These are phyloP conservation scores for Pocillopora grandis DNA, from an alignment of 92 coral and sea anemone species.

Conservation along the genomic window DNA sequence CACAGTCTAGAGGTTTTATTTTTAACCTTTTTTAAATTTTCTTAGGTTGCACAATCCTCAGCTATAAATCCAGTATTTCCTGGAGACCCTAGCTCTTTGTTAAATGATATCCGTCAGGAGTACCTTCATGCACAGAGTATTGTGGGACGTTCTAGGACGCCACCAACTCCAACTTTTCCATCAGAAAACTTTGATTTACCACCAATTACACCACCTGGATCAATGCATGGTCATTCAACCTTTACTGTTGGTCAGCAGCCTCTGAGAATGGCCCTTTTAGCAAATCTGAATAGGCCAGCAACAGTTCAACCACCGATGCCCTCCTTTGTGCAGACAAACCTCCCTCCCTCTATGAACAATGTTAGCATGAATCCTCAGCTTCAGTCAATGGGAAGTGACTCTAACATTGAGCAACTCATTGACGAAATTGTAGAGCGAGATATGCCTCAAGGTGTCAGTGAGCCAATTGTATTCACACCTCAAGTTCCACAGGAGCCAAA, in stretches of 20 bases:
- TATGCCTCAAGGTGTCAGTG: conserved; percentile 88
- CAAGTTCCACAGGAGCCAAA: conserved; percentile 40
- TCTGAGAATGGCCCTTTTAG: conserved; percentile 33
- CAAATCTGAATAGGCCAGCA: conserved; percentile 27
- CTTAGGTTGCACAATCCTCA: conserved; percentile 63
- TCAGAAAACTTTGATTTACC: conserved; percentile 95
- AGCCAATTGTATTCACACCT: conserved; percentile 73
- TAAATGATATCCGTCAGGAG: conserved; percentile 67
- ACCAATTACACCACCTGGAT: conserved; percentile 73
- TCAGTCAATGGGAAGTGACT: conserved; percentile 69
- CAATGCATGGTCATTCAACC: conserved; percentile 55
- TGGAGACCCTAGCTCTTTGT: conserved; percentile 69
- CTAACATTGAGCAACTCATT: conserved; percentile 82
- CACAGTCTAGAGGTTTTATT: too few relatives aligned
- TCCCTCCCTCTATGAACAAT: conserved; percentile 38
- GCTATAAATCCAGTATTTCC: conserved; percentile 74
- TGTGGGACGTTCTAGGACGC: conserved; percentile 55
- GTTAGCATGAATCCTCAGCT: conserved; percentile 39
- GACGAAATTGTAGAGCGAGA: conserved; percentile 97
- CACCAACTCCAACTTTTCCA: conserved; percentile 82
- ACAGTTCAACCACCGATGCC: conserved; percentile 39
- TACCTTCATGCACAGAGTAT: conserved; percentile 61
- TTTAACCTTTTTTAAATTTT: neutral
- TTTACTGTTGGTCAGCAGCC: conserved; percentile 38
- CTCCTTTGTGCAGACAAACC: conserved; percentile 58